Evolutionary conservation across 2,888 invertebrate genomes (phyloP).

Genomic region (Parnassius orleans): DNA sequence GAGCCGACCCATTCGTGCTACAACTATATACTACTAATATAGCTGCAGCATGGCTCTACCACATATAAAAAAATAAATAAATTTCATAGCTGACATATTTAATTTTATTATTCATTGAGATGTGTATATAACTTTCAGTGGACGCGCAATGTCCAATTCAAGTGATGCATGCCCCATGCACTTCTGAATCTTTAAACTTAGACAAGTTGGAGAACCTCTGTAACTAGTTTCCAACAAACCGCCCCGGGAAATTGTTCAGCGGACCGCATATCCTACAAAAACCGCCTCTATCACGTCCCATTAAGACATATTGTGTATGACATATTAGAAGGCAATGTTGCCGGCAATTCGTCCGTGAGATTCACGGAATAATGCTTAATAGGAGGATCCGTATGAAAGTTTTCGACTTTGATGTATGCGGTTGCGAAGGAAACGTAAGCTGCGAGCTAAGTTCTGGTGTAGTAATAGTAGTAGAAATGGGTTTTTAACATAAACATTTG

Average conservation of each 20-base stretch:
- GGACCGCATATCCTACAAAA: not conserved
- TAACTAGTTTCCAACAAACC: conserved; percentile 39
- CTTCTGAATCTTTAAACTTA: conserved; percentile 46
- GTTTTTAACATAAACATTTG: too few relatives aligned
- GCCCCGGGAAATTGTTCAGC: conserved; percentile 25
- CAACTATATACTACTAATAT: too few relatives aligned
- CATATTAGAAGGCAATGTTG: not conserved
- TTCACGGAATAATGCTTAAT: conserved; percentile 6
- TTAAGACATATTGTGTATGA: conserved; percentile 6
- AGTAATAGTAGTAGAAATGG: too few relatives aligned
- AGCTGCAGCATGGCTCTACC: too few relatives aligned
- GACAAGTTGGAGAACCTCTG: conserved; percentile 43
- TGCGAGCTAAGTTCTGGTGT: not conserved
- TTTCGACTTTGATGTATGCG: conserved; percentile 21
- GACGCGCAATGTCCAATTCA: conserved; percentile 29
- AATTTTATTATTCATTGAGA: too few relatives aligned
- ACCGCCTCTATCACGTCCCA: not conserved
- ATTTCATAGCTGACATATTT: too few relatives aligned
- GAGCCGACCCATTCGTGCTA: too few relatives aligned
- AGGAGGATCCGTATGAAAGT: conserved; percentile 6
- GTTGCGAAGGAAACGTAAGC: not conserved
- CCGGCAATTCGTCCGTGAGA: conserved; percentile 10
- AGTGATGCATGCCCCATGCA: conserved; percentile 29
- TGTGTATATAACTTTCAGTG: conserved; percentile 11
- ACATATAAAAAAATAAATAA: too few relatives aligned